Evolutionary conservation across 2,113 vertebrate genomes (phyloP), one percentile per base, ranked within the genome.

Genomic region (Leptosomus discolor): DNA sequence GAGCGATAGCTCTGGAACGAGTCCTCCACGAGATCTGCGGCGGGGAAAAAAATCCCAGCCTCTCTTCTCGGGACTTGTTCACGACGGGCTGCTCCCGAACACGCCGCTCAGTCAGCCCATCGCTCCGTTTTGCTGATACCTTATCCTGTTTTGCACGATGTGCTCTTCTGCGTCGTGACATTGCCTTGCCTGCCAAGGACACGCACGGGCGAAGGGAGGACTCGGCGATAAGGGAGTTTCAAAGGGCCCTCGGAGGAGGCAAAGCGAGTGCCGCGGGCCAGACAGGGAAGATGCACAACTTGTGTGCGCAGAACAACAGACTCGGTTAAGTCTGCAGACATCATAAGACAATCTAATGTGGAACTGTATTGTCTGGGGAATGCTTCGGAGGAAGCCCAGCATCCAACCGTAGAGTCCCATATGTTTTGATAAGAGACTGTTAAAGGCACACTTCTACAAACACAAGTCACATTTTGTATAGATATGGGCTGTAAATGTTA

Each of bases 371-470:
- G 60, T 77, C 82, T 84, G 65, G 61, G 89, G 60, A 95, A 50
- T 18, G 63, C 77, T 90, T 37, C 29, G n/a, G 53, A 94, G 77
- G 81, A 92, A 92, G 71, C 53, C 54, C 82, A 48, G 56, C 54
- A 75, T 20, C 36, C 34, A 53, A 23, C 46, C 9, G 16, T 23
- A 90, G 77, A 83, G 71, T 39, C 79, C 80, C 46, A 24, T 16
- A 13, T 71, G 54, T 92, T 95, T 94, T 78, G 92, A 70, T 88
- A 92, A 82, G 64, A 84, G 43, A 12, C 68, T 9, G 89, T 77
- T 90, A 70, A 82, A 90, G 76, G 63, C 80, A 29, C 51, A 8
- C 32, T 79, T 63, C 79, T 48, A 45, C 83, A 93, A 96, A 95
- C 91, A 90, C 51, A 68, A 92, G 64, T 77, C 79, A 69, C 67